These are phyloP conservation scores for Ciconia maguari DNA, from an alignment of 2,113 vertebrate species.

Conservation along the genomic window DNA sequence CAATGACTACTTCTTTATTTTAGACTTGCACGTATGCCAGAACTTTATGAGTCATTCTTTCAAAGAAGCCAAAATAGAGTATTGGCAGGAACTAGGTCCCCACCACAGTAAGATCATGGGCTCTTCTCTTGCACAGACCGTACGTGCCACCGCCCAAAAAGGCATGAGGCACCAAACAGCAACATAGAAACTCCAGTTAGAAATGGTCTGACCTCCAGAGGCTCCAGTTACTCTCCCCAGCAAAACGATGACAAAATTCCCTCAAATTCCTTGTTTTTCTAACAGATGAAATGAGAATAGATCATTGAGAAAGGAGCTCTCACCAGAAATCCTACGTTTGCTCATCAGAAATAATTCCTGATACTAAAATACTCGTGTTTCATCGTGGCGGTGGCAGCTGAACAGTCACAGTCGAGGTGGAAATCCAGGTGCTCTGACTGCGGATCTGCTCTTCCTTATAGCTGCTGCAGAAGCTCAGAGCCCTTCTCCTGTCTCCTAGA, in stretches of 20 bases:
- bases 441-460: neutral
- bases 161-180: neutral
- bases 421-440: neutral
- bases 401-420: neutral
- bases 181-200: neutral
- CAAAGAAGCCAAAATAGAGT: neutral
- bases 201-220: neutral
- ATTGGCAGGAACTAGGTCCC: neutral
- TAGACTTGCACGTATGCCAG: fast-evolving
- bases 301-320: neutral
- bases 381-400: fast-evolving
- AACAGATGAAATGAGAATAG: neutral
- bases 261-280: neutral
- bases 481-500: neutral
- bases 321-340: neutral
- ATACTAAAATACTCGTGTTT: neutral
- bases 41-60: neutral
- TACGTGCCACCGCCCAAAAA: neutral
- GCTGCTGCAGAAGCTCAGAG: neutral
- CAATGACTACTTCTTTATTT: neutral
- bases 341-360: neutral
- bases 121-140: neutral
- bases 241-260: neutral
- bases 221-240: neutral
- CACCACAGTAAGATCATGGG: neutral